phyloP scores from a whole-genome alignment of 2,888 invertebrate genomes.

The Apantesis nais region DNA sequence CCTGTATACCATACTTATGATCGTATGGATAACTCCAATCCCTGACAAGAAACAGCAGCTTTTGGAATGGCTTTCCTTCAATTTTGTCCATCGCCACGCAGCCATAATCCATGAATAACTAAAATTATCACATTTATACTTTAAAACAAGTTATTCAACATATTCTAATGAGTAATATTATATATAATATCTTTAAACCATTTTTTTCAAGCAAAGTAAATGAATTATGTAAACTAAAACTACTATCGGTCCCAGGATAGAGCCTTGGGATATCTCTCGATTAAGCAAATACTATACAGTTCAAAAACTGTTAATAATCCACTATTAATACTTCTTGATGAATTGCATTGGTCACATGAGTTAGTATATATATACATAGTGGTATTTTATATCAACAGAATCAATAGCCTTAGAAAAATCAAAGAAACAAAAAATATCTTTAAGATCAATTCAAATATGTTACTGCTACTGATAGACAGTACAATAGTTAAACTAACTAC shows the following conservation, averaged over 20 bases:
- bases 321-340: not conserved
- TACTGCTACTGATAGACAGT: not conserved
- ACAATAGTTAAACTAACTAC: not conserved
- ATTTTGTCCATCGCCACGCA: slow-evolving; percentile 95
- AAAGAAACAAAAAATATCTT: not conserved
- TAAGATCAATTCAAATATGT: not conserved
- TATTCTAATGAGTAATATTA: too few species aligned
- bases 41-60: slow-evolving; percentile 93
- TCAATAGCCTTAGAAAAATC: not conserved
- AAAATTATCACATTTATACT: slow-evolving; percentile 23
- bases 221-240: not conserved
- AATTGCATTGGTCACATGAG: not conserved
- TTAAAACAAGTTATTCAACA: not conserved
- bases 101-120: slow-evolving; percentile 99
- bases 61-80: slow-evolving; percentile 95
- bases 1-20: slow-evolving; percentile 93
- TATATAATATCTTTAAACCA: not conserved
- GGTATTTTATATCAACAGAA: not conserved
- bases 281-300: not conserved
- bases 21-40: slow-evolving; percentile 99
- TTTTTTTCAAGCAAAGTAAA: not conserved
- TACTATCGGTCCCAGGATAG: not conserved
- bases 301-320: not conserved
- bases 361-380: too few species aligned
- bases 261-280: not conserved